Evolutionary conservation across 1,140 invertebrate genomes (phyloP), one percentile per base, ranked within the genome.

Genomic region (Micrasema minimum): DNA sequence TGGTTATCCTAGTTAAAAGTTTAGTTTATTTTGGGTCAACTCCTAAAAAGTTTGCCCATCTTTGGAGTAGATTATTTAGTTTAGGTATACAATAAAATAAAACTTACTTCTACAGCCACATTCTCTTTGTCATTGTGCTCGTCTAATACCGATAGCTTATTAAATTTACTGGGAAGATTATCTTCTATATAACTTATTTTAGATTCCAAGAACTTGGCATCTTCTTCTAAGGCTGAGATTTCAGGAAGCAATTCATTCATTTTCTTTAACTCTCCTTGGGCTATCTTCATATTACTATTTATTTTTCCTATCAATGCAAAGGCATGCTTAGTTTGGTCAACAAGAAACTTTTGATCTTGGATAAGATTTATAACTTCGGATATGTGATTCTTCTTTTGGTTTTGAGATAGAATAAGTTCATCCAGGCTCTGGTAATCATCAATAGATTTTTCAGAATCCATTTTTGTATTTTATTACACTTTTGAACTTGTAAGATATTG

Each of bases 101-200:
- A 6, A 64, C 22, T 1, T 66, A 45, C 41, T 37, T 43, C 57
- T 43, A 43, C 3, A 45, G 37, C 7, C 35, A 69, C 41, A 61
- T 69, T 69, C 35, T 61, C 55, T 23, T 69, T 55, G 6, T 68
- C 66, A 45, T 61, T 50, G 16, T 69, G 35, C 9, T 61, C 41
- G n/a, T 61, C 57, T 61, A 61, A 43, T 48, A 22, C 35, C 31
- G 20, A 10, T 14, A 71, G 4, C 35, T 71, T 71, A 26, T 71
- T 74, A 45, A 71, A 71, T 68, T 71, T 62, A 12, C 35, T 65
- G 4, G 72, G 69, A 20, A 74, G 46, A 48, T 71, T 74, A 43
- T 57, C 48, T 38, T 68, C 61, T 6, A 71, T 65, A 26, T 68
- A 50, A 2, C n/a, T 38, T 12, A 74, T 64, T 45, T 45, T 68